phyloP scores from a whole-genome alignment of 2,888 invertebrate genomes.

The Oscheius sp. region DNA sequence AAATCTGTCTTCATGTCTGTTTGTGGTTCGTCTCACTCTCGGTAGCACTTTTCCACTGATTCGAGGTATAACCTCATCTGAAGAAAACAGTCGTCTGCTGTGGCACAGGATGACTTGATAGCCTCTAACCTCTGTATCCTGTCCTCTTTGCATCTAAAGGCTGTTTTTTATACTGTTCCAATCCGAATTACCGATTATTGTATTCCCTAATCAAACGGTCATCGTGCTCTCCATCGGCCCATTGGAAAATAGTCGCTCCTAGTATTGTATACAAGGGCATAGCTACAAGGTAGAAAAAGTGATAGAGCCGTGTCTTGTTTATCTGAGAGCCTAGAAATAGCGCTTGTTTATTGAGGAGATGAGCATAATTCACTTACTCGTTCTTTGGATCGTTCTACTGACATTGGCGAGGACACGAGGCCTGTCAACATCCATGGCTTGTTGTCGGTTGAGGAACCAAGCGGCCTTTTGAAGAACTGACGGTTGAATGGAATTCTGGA shows the following conservation, averaged over 20 bases:
- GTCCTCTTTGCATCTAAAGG: slow-evolving; percentile 28
- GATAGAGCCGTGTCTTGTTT: slow-evolving; percentile 57
- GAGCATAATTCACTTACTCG: slow-evolving; percentile 39
- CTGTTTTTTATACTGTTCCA: background rate
- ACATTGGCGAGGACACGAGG: slow-evolving; percentile 51
- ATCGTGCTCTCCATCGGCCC: slow-evolving; percentile 66
- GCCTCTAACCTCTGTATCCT: background rate
- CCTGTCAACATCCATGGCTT: slow-evolving; percentile 18
- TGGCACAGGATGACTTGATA: slow-evolving; percentile 18
- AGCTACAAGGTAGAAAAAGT: slow-evolving; percentile 60
- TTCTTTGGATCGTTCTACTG: slow-evolving; percentile 60
- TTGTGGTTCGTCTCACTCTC: slow-evolving; percentile 27
- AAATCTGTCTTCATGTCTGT: background rate
- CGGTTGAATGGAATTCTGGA: slow-evolving; percentile 15
- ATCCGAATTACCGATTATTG: slow-evolving; percentile 40
- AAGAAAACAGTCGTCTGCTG: slow-evolving; percentile 42
- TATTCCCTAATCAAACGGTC: slow-evolving; percentile 49
- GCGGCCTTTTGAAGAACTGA: slow-evolving; percentile 36
- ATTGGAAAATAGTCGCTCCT: slow-evolving; percentile 64
- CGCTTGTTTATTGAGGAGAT: background rate
- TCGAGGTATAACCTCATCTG: slow-evolving; percentile 43
- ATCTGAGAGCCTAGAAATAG: slow-evolving; percentile 32
- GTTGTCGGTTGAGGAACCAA: slow-evolving; percentile 25
- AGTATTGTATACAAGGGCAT: slow-evolving; percentile 64
- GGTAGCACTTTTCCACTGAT: slow-evolving; percentile 55